These are phyloP conservation scores for Drosophila flavopinicola DNA, from an alignment of 2,888 invertebrate species.

Conservation along the genomic window DNA sequence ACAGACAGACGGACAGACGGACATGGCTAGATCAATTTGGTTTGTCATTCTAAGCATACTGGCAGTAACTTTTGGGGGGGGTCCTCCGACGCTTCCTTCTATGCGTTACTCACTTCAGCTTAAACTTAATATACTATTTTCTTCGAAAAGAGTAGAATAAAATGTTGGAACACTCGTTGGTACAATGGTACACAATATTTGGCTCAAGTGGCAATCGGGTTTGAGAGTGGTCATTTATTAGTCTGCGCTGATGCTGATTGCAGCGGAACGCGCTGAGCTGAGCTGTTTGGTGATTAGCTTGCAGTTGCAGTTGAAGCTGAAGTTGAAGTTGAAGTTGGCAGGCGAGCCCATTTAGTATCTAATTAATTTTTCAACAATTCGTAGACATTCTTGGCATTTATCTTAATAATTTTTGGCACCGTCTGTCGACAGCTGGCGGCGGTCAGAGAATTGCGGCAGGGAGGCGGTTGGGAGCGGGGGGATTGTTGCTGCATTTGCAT, in stretches of 20 bases:
- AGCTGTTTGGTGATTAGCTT: constrained; percentile 53
- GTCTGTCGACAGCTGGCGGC: constrained; percentile 42
- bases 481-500: constrained; percentile 55
- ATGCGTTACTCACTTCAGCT: too few species aligned
- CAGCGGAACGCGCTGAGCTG: constrained; percentile 16
- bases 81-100: too few species aligned
- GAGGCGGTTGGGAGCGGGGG: neutral
- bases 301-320: neutral
- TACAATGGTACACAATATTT: too few species aligned
- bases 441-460: too few species aligned
- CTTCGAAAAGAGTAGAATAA: too few species aligned
- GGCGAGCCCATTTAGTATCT: constrained; percentile 60
- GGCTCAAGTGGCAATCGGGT: too few species aligned
- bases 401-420: constrained; percentile 77
- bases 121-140: too few species aligned
- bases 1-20: too few species aligned
- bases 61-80: too few species aligned
- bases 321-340: constrained; percentile 20
- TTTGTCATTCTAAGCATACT: too few species aligned
- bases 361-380: constrained; percentile 66
- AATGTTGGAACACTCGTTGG: too few species aligned
- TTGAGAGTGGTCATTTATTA: constrained; percentile 61
- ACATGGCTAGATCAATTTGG: too few species aligned
- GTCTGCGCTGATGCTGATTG: constrained; percentile 37
- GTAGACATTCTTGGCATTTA: constrained; percentile 53